Evolutionary conservation across 2,113 vertebrate genomes (phyloP).

Genomic region (Vidua chalybeata): DNA sequence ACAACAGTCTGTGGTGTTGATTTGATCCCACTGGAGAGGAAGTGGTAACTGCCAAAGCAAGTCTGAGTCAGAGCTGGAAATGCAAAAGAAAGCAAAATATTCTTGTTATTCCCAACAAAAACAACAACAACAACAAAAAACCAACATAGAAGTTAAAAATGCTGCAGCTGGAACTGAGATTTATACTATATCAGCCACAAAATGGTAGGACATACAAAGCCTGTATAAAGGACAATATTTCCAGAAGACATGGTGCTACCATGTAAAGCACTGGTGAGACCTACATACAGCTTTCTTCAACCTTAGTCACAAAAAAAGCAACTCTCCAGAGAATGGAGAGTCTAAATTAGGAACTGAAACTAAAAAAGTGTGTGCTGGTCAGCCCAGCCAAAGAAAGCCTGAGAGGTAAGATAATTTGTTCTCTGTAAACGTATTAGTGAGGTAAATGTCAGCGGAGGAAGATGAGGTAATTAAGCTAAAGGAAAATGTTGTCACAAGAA

Average conservation of each 20-base stretch:
- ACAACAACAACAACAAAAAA: background rate
- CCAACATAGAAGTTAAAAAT: background rate
- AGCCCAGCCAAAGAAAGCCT: constrained; percentile 27
- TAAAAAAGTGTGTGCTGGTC: background rate
- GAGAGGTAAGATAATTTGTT: constrained; percentile 49
- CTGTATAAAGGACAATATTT: background rate
- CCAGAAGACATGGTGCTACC: background rate
- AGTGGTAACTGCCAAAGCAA: background rate
- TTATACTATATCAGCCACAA: background rate
- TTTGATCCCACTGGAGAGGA: background rate
- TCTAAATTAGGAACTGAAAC: background rate
- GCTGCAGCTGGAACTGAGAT: background rate
- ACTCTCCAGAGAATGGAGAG: background rate
- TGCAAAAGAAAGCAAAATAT: background rate
- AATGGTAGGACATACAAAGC: background rate
- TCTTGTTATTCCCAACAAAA: background rate
- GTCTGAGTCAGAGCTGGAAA: background rate
- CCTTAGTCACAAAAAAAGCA: background rate
- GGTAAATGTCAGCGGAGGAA: constrained; percentile 57
- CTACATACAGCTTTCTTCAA: background rate
- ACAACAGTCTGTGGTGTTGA: background rate
- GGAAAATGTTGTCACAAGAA: constrained; percentile 53
- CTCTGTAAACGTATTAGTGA: constrained; percentile 46
- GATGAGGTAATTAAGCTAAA: constrained; percentile 58
- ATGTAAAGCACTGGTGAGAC: background rate